Evolutionary conservation across 2,113 vertebrate genomes (phyloP).

Genomic region (Hirundichthys speculiger): DNA sequence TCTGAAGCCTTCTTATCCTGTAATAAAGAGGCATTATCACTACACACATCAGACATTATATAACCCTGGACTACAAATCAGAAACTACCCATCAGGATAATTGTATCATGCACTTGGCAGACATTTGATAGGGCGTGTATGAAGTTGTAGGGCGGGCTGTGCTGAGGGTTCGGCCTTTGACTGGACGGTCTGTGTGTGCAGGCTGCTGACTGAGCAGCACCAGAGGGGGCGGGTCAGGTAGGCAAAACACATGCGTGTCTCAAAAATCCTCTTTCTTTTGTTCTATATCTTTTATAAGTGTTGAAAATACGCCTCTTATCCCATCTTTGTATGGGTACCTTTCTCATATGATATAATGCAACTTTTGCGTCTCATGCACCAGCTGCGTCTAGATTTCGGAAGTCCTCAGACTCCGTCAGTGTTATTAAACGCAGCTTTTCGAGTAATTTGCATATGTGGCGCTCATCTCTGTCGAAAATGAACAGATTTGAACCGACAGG

Average conservation of each 20-base stretch:
- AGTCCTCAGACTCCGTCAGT: no score
- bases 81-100: neutral
- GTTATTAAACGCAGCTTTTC: no score
- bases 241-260: neutral
- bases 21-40: no score
- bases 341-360: neutral
- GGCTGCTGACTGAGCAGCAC: slow-evolving; percentile 12
- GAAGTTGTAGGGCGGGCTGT: slow-evolving; percentile 24
- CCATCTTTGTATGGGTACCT: neutral
- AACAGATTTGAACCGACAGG: neutral
- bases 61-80: slow-evolving; percentile 8
- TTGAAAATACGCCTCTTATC: neutral
- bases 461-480: neutral
- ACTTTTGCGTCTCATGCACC: neutral
- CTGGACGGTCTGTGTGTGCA: slow-evolving; percentile 16
- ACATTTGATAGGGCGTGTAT: slow-evolving; percentile 25
- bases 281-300: neutral
- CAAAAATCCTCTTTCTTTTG: neutral
- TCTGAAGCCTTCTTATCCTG: no score
- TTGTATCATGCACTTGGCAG: neutral
- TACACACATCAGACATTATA: slow-evolving; percentile 10
- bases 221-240: slow-evolving; percentile 43
- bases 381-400: neutral
- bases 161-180: slow-evolving; percentile 8
- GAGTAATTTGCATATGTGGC: neutral